phyloP scores from a whole-genome alignment of 2,113 vertebrate genomes.

The Peromyscus polionotus region DNA sequence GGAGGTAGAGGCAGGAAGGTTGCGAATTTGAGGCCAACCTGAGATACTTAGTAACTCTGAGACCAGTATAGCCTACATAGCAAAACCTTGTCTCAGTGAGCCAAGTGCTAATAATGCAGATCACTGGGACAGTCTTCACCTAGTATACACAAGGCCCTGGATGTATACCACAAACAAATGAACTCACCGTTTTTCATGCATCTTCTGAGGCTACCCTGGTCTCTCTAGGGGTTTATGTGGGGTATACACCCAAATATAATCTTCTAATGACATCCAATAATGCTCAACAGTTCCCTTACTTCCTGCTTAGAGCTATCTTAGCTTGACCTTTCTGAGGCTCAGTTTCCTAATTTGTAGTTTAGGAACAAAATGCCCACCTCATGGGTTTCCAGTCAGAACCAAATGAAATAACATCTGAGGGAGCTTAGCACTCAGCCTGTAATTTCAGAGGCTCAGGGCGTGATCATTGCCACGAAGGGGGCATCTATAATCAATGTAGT shows the following conservation, averaged over 20 bases:
- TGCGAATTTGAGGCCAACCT: neutral
- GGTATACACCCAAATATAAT: neutral
- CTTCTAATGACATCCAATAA: neutral
- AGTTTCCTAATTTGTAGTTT: neutral
- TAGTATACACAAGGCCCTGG: neutral
- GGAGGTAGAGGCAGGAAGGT: neutral
- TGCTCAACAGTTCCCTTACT: neutral
- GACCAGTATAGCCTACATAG: neutral
- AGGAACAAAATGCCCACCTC: neutral
- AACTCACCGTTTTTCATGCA: neutral
- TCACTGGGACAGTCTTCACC: neutral
- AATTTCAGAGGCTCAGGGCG: neutral
- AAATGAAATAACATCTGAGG: neutral
- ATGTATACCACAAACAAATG: neutral
- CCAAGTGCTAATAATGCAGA: neutral
- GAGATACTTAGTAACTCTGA: neutral
- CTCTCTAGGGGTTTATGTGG: neutral
- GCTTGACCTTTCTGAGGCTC: neutral
- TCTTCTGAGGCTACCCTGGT: neutral
- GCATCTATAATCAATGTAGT: neutral
- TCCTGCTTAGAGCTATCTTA: neutral
- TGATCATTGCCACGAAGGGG: accelerated
- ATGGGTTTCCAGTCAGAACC: neutral
- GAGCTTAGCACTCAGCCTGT: neutral
- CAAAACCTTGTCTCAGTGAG: neutral